phyloP scores from a whole-genome alignment of 1,140 invertebrate species.

The Stegodyphus dumicola region DNA sequence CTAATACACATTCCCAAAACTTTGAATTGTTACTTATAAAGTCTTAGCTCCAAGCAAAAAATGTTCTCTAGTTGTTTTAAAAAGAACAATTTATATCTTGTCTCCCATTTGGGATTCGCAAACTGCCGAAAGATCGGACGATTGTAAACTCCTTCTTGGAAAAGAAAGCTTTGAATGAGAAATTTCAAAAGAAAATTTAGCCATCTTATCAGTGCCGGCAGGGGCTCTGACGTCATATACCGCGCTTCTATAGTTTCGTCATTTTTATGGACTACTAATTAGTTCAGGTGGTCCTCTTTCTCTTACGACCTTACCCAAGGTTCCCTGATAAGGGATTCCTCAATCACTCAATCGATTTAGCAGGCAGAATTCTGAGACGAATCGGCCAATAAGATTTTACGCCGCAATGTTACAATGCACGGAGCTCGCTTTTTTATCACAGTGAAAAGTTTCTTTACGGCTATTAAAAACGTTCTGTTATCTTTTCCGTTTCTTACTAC shows the following conservation, averaged over 20 bases:
- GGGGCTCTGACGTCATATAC: conserved; percentile 35
- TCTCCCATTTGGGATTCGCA: conserved; percentile 17
- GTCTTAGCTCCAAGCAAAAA: conserved; percentile 7
- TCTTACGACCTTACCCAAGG: not conserved
- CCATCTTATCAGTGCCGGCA: conserved; percentile 16
- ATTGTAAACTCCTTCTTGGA: conserved; percentile 20
- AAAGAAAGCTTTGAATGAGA: conserved; percentile 37
- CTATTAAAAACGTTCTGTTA: conserved; percentile 36
- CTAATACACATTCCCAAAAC: not conserved
- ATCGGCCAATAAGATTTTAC: conserved; percentile 52
- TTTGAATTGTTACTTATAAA: not conserved
- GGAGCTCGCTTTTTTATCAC: conserved; percentile 26
- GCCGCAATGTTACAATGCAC: conserved; percentile 6
- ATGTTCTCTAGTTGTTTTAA: conserved; percentile 11
- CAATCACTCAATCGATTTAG: conserved; percentile 38
- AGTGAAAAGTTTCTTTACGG: not conserved
- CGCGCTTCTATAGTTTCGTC: conserved; percentile 25
- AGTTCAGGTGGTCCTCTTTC: conserved; percentile 15
- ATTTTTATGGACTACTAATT: conserved; percentile 58
- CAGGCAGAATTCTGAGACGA: not conserved
- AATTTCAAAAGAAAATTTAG: conserved; percentile 38
- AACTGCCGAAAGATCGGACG: conserved; percentile 43
- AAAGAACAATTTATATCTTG: conserved; percentile 35
- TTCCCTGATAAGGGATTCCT: conserved; percentile 38
- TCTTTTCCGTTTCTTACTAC: conserved; percentile 9